phyloP scores from a whole-genome alignment of 1,140 invertebrate genomes.

The Parasteatoda tepidariorum region DNA sequence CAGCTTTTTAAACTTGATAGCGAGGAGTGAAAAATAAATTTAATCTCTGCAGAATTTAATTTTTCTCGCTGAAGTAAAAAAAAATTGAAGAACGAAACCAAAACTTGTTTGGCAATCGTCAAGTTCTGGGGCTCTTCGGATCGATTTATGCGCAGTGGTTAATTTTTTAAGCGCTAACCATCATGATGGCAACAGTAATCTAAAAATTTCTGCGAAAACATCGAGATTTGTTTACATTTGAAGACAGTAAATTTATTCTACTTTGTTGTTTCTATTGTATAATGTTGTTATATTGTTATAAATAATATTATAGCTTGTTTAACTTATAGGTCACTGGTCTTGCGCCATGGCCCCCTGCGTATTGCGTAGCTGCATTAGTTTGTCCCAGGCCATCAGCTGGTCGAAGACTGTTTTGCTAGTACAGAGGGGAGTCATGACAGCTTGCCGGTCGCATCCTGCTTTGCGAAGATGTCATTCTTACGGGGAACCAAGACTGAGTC shows the following conservation, averaged over 20 bases:
- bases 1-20: no score
- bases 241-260: neutral
- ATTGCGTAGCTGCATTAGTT: constrained; percentile 56
- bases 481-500: constrained; percentile 59
- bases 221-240: neutral
- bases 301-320: neutral
- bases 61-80: neutral
- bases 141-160: neutral
- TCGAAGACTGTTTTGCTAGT: constrained; percentile 47
- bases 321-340: constrained; percentile 50
- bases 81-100: neutral
- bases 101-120: neutral
- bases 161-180: neutral
- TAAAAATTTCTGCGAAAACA: constrained; percentile 1
- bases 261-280: neutral
- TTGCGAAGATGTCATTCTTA: constrained; percentile 55
- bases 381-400: constrained; percentile 58
- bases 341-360: constrained; percentile 58
- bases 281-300: neutral
- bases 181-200: constrained; percentile 18
- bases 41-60: no score
- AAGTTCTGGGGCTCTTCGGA: neutral
- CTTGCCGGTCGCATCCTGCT: constrained; percentile 50
- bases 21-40: no score
- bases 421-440: constrained; percentile 43